These are phyloP conservation scores for Nephrocerus scutellatus DNA, from an alignment of 2,888 invertebrate species.

Conservation along the genomic window DNA sequence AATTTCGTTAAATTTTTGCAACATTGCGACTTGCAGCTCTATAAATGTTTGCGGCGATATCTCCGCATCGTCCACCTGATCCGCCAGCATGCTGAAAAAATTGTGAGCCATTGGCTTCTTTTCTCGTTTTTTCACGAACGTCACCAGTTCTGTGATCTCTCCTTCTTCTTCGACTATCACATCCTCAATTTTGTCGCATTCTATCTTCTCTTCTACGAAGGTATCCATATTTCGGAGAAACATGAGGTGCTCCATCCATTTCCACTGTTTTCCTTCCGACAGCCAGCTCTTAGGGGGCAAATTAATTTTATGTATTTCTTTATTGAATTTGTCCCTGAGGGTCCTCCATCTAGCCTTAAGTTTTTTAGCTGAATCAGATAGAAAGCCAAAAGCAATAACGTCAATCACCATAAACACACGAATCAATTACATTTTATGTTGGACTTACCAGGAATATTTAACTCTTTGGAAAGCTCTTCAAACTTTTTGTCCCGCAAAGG, in stretches of 20 bases:
- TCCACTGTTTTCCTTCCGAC: constrained; percentile 7
- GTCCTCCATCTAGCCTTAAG: constrained; percentile 7
- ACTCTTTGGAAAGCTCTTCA: constrained; percentile 1
- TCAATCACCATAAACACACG: no score
- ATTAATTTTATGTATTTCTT: no score
- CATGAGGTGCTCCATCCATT: constrained; percentile 3
- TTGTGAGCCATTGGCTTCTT: neutral
- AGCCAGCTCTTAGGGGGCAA: neutral
- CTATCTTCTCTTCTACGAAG: no score
- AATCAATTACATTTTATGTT: neutral
- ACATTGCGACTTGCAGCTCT: constrained; percentile 1
- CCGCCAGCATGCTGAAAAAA: constrained; percentile 3
- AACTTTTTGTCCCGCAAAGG: neutral
- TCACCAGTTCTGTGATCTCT: neutral
- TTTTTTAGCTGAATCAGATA: constrained; percentile 2
- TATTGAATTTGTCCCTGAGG: constrained; percentile 1
- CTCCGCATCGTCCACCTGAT: constrained; percentile 5
- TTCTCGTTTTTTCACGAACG: neutral
- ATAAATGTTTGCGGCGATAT: neutral
- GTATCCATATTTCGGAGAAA: neutral
- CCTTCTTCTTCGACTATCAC: no score
- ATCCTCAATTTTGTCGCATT: no score
- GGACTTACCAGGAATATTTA: constrained; percentile 3
- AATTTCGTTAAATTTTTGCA: constrained; percentile 4
- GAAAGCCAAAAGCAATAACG: no score